Base-by-base conservation (phyloP, 1,140 invertebrate genomes). In the Pissodes strobi region DNA sequence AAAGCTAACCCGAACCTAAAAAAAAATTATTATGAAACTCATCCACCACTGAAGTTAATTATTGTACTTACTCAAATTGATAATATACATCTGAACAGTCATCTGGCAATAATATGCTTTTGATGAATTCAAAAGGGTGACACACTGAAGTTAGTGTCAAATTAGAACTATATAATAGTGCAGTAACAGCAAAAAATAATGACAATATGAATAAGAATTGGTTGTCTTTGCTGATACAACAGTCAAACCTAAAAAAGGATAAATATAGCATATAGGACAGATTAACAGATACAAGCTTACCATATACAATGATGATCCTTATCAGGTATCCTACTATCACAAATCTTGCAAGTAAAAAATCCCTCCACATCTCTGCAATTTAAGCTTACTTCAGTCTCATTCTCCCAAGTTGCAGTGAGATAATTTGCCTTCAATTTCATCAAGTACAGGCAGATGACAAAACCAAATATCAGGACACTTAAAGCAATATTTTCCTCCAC, bases 61-160 rank as follows among this genome's bases (percentile, higher is more conserved):
- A n/a, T n/a, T n/a, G n/a, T 71, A 80, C 85, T 81, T 82, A 89
- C 87, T 85, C 79, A 66, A 85, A 83, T 62, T 87, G 82, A 76
- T 84, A 81, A 77, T 88, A 89, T 5, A 87, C 87, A 76, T 89
- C 86, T 60, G 83, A 85, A 75, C 88, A 90, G 68, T 89, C 84
- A 72, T 88, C 85, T 2, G 88, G 88, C 69, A 90, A 72, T 34
- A 89, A 77, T 62, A 89, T 79, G 6, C 80, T 81, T 23, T 82
- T 84, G 71, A 85, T 82, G 6, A 87, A 72, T 71, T 84, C 80
- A 68, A 86, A 87, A 1, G 87, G 87, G 78, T 88, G 86, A 70
- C 88, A 90, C 1, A 89, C 82, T 23, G 85, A 87, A 2, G 88
- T 90, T 55, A 90, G 79, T 2, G 86, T 87, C 59, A 90, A 80